Evolutionary conservation across 92 coral and sea anemone species (phyloP), one percentile per base, ranked within the genome.

Genomic region (Desmophyllum pertusum): DNA sequence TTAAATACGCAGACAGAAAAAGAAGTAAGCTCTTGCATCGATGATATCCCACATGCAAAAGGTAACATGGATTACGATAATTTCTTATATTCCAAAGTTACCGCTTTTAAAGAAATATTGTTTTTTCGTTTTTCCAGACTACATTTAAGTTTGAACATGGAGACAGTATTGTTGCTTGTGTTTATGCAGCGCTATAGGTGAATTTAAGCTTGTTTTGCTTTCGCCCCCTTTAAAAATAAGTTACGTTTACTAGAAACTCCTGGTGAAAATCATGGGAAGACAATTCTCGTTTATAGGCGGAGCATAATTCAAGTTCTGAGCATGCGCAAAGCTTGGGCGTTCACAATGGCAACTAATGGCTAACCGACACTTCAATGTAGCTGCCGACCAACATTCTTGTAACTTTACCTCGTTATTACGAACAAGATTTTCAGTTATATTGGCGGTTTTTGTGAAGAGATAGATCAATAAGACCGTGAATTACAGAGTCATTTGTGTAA

Each of bases 91-190:
- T 62, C 43, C 55, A 63, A 51, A 23, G 55, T 27, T 17, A 23
- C 84, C 59, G 46, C 59, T 46, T 18, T 7, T 17, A 79, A 29
- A 15, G 41, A 57, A 57, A 67, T 67, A 67, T 67, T 67, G 68
- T 42, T 51, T 25, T 59, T 41, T 38, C 36, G 31, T 13, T 13
- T 30, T 53, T 33, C 7, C 27, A 31, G 25, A 2, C 40, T 29
- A 31, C 4, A 1, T 75, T 75, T 21, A 3, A 48, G 0, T 75
- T 53, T 67, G 45, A 5, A 38, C 25, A 35, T 7, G 27, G 42
- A 36, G 73, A 6, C 27, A 67, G 2, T 7, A 33, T 15, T 33
- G 39, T 27, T 65, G 23, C 39, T 35, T 35, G 41, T 11, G 25
- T 55, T 55, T 59, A 11, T 25, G 27, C 27, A 29, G 65, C 65